A percentile compares a stretch with the other conserved stretches of the same genome.
phyloP scores from a whole-genome alignment of 2,113 vertebrate genomes.

The Rhynchomys soricoides region DNA sequence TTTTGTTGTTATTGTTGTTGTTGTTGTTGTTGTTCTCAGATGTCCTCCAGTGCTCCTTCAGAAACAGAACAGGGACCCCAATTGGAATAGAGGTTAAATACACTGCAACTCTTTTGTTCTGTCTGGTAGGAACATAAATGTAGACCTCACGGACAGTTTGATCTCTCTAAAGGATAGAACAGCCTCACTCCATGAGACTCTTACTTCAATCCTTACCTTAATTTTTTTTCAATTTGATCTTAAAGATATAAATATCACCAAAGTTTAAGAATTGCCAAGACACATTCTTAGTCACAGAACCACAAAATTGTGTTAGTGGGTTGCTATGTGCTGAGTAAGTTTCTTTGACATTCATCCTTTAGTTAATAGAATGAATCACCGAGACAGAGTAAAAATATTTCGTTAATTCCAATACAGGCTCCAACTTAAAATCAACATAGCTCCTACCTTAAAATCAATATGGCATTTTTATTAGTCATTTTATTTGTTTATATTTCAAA shows the following conservation, averaged over 20 bases:
- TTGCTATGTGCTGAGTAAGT: neutral
- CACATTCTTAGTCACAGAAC: neutral
- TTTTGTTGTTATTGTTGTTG: neutral
- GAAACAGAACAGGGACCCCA: neutral
- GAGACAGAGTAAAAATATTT: neutral
- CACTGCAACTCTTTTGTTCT: neutral
- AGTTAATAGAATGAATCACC: neutral
- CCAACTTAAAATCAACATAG: neutral
- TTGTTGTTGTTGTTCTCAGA: neutral
- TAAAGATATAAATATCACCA: neutral
- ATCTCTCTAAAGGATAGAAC: constrained; percentile 1
- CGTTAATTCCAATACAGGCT: neutral
- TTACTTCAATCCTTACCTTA: neutral
- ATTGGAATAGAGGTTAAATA: neutral
- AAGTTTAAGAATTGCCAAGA: neutral
- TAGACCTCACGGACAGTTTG: neutral
- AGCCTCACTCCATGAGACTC: neutral
- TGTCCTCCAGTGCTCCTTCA: neutral
- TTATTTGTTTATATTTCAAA: too few relatives aligned
- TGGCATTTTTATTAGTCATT: too few relatives aligned
- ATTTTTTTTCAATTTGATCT: neutral
- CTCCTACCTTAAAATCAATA: neutral
- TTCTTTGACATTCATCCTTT: neutral
- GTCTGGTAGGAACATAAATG: neutral
- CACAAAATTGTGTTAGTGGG: neutral